Evolutionary conservation across 2,888 invertebrate species (phyloP), one percentile per base, ranked within the genome.

Genomic region (Corythucha ciliata): DNA sequence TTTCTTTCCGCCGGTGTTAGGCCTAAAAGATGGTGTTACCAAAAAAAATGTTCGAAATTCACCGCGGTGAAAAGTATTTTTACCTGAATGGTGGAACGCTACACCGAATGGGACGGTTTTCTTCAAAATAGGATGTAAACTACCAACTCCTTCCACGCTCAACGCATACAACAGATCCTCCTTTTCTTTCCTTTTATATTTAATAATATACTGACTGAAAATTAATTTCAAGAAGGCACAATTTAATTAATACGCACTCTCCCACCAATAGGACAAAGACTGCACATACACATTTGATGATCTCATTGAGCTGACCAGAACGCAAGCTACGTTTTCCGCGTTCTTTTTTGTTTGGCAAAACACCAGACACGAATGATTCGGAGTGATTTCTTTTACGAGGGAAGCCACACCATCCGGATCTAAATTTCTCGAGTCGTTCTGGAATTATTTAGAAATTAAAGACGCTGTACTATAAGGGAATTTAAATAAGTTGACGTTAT

Each of bases 311-410:
- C 78, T 78, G 61, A 82, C 80, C 10, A 94, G 70, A 16, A 92
- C 70, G 20, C 76, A 63, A 0, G 90, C 86, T 2, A 94, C 87
- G 69, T 88, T 93, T 70, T 94, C 91, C 65, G 91, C 91, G 69
- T 89, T 92, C 63, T 83, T 80, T 64, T 91, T 88, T 3, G 89
- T 83, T n/a, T 92, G 78, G 66, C 94, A 96, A 74, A 96, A 96
- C 36, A 96, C 78, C 1, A 96, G 75, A 63, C 88, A 89, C 0
- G 88, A 85, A 61, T 78, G 77, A 16, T 75, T 67, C 0, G 91
- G 91, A 2, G 85, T 75, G 53, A 89, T 80, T 68, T 92, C 91
- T 60, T 78, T 72, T 2, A 89, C 85, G 56, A 93, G 70, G 20
- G 81, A 85, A 10, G 82, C 81, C 49, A 93, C 66, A 62, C 78